Base-by-base conservation (phyloP, 2,888 invertebrate species). In the Cecidostiba fungosa region DNA sequence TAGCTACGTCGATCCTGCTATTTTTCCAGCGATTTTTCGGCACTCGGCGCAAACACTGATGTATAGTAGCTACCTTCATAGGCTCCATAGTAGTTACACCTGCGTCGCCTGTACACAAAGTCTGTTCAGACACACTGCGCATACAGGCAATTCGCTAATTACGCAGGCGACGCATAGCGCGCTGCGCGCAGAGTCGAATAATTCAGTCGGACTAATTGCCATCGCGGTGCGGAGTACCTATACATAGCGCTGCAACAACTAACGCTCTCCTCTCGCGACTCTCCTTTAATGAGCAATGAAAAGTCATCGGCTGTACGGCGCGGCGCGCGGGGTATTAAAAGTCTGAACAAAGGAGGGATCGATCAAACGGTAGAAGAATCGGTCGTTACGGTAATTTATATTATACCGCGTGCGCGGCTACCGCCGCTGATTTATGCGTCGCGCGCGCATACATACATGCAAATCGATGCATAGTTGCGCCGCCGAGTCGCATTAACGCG, bases 361-460 rank as follows among this genome's bases (percentile, higher is more conserved):
- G 82, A 85, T 82, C 85, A 82, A 82, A 82, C 82, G 62, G 80
- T 72, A 79, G 43, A 85, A 85, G 81, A 85, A 85, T 82, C 82
- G 85, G 36, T 85, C 85, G 85, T 85, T 82, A 73, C 80, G 54
- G 69, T 62, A 85, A 85, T 85, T 85, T 80, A 85, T 84, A 74
- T 39, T 70, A 43, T 36, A 47, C 73, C n/a, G n/a, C n/a, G n/a
- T n/a, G n/a, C n/a, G n/a, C n/a, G n/a, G n/a, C n/a, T n/a, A n/a
- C n/a, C 47, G 26, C 54, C 14, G 8, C 77, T 78, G 62, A 84
- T 78, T 84, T 84, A 84, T 78, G 78, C 50, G 47, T 12, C 62
- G 6, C 54, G 50, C 36, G n/a, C 36, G 69, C 29, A 59, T 39
- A 77, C 62, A 54, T 16, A 50, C 19, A 50, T 50, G 19, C 19